Conservation (phyloP, 37 sponge, comb jelly and placozoan genomes). For the Trichoplax adhaerens region DNA sequence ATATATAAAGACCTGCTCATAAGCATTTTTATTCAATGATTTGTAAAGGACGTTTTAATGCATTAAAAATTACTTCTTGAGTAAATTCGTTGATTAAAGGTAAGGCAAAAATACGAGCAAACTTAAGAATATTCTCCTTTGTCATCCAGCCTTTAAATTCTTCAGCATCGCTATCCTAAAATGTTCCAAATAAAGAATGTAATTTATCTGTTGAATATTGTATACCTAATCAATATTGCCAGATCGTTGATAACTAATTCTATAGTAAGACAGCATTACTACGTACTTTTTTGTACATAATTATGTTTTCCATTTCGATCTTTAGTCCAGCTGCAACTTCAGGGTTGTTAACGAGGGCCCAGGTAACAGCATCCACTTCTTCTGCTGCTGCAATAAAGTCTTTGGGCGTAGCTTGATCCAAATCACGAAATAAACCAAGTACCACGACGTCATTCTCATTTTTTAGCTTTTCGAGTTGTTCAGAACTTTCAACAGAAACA, state of each 20-base stretch:
- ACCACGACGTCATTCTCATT: conserved; percentile 51
- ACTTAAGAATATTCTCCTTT: too few relatives aligned
- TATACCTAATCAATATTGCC: too few relatives aligned
- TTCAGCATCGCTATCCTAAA: too few relatives aligned
- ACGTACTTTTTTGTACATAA: conserved; percentile 39
- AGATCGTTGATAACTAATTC: too few relatives aligned
- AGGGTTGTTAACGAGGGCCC: conserved; percentile 33
- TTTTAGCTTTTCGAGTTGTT: conserved; percentile 37
- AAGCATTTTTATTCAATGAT: too few relatives aligned
- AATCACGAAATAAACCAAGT: conserved; percentile 54
- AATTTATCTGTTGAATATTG: too few relatives aligned
- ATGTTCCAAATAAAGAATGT: too few relatives aligned
- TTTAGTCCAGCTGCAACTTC: conserved; percentile 37
- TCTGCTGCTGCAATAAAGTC: conserved; percentile 55
- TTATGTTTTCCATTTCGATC: conserved; percentile 26
- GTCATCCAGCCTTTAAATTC: too few relatives aligned
- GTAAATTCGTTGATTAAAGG: too few relatives aligned
- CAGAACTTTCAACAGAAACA: conserved; percentile 23
- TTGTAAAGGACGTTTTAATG: too few relatives aligned
- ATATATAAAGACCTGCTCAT: neutral
- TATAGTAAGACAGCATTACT: neutral
- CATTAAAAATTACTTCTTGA: too few relatives aligned
- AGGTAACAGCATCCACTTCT: conserved; percentile 25
- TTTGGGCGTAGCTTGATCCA: conserved; percentile 15
- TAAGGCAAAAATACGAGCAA: too few relatives aligned